Evolutionary conservation across 1,140 invertebrate genomes (phyloP).

Genomic region (Microvelia longipes): DNA sequence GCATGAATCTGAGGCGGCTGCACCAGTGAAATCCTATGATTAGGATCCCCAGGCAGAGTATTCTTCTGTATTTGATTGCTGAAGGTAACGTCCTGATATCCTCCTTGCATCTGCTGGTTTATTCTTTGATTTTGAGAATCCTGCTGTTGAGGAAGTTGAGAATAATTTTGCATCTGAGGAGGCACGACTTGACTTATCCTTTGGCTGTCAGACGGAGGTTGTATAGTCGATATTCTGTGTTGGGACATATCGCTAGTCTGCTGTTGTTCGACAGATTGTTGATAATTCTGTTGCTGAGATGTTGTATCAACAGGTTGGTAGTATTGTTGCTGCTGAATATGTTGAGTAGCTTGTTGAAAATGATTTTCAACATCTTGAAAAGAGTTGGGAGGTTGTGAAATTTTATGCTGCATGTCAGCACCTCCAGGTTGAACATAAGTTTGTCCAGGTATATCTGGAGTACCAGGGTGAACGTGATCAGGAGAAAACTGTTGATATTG

Average conservation of each 20-base stretch:
- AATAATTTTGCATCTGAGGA: not conserved
- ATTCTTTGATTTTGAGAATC: constrained; percentile 22
- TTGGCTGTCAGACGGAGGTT: not conserved
- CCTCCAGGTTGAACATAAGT: not conserved
- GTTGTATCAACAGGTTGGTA: not conserved
- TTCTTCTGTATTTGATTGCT: constrained; percentile 29
- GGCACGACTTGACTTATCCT: not conserved
- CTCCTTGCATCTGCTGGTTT: not conserved
- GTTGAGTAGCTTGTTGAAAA: not conserved
- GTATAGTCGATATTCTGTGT: not conserved
- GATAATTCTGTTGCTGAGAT: not conserved
- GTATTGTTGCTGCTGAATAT: not conserved
- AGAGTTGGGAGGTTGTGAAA: constrained; percentile 2
- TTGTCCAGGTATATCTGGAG: constrained; percentile 5
- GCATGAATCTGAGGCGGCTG: constrained; percentile 23
- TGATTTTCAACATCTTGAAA: not conserved
- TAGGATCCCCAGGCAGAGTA: not conserved
- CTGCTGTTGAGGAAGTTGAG: not conserved
- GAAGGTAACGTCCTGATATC: not conserved
- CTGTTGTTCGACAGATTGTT: not conserved
- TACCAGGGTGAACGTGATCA: not conserved
- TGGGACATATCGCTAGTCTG: not conserved
- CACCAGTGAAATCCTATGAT: constrained; percentile 7
- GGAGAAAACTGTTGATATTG: constrained; percentile 21
- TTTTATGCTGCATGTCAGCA: not conserved